Percentiles rank a stretch among this genome's conserved stretches.
phyloP scores from a whole-genome alignment of 2,113 vertebrate species.

The Pyrgilauda ruficollis region DNA sequence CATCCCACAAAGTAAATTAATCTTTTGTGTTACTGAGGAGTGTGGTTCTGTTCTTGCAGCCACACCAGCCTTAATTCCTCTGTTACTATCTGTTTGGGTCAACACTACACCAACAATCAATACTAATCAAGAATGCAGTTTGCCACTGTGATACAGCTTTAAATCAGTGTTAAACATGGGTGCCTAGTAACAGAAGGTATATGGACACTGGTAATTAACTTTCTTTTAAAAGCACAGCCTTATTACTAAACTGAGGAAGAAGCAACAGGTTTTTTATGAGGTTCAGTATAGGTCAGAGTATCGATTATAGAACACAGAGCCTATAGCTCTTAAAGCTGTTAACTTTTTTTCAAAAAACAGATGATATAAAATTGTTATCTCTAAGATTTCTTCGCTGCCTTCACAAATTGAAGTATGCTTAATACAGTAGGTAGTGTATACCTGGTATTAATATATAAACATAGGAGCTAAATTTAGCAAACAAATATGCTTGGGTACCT shows the following conservation, averaged over 20 bases:
- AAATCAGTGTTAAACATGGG: background rate
- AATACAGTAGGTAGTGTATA: background rate
- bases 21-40: background rate
- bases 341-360: background rate
- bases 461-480: background rate
- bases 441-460: background rate
- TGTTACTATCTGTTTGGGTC: background rate
- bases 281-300: background rate
- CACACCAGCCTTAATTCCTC: background rate
- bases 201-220: background rate
- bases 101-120: background rate
- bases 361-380: background rate
- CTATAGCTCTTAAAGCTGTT: background rate
- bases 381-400: background rate
- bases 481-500: background rate
- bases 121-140: conserved; percentile 7
- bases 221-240: background rate
- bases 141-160: background rate
- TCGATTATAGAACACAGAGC: background rate
- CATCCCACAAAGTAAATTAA: background rate
- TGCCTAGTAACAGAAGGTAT: background rate
- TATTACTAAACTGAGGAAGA: background rate
- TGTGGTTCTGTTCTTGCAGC: background rate
- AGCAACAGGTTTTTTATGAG: background rate
- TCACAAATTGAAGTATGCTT: background rate